These are phyloP conservation scores for Horisme vitalbata DNA, from an alignment of 2,888 invertebrate species.

Conservation along the genomic window DNA sequence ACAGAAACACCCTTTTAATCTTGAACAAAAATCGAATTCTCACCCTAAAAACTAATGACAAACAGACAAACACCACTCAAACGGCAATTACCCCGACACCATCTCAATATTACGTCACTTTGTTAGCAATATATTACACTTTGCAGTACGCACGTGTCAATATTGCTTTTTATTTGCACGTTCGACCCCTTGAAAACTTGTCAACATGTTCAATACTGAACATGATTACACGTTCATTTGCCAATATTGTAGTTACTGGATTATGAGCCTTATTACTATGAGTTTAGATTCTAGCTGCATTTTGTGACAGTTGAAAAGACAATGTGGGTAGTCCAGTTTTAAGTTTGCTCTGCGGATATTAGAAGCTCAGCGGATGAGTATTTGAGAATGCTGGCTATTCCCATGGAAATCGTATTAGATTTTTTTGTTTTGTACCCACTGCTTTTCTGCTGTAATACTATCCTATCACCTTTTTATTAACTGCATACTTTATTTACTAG, in stretches of 20 bases:
- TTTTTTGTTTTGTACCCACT: constrained; percentile 20
- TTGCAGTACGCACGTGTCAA: constrained; percentile 63
- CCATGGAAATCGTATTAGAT: constrained; percentile 37
- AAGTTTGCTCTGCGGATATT: constrained; percentile 42
- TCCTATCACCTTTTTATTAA: too few relatives aligned
- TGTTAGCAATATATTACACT: constrained; percentile 52
- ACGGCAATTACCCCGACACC: constrained; percentile 73
- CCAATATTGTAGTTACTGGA: not conserved
- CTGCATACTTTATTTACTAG: too few relatives aligned
- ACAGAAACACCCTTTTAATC: constrained; percentile 17
- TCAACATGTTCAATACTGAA: constrained; percentile 66
- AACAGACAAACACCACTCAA: constrained; percentile 37
- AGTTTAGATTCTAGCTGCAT: not conserved
- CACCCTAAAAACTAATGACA: too few relatives aligned
- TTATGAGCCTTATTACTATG: not conserved
- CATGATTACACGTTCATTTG: constrained; percentile 11
- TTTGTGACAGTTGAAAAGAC: constrained; percentile 6
- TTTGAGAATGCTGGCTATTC: constrained; percentile 38
- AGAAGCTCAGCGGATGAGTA: constrained; percentile 32
- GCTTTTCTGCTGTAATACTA: too few relatives aligned
- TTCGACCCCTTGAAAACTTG: constrained; percentile 70
- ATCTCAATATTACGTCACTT: constrained; percentile 64
- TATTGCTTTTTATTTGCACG: constrained; percentile 80
- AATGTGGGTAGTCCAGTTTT: constrained; percentile 22
- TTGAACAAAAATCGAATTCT: too few relatives aligned